These are phyloP conservation scores for Poliocrania exsul DNA, from an alignment of 2,797 vertebrate genomes.

Conservation along the genomic window DNA sequence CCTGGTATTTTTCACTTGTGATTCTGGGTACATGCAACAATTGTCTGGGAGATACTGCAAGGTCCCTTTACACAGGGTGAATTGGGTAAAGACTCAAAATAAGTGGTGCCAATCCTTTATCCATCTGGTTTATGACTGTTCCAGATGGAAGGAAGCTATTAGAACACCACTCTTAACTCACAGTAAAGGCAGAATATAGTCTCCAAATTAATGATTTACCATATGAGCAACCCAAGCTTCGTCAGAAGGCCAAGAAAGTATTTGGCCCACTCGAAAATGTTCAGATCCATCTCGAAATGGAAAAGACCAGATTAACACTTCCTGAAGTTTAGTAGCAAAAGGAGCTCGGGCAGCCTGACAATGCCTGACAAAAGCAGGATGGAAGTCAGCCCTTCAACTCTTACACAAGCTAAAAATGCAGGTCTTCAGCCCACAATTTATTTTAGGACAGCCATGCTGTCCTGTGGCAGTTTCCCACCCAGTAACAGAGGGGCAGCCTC, in stretches of 20 bases:
- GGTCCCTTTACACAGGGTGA: constrained; percentile 46
- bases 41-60: constrained; percentile 33
- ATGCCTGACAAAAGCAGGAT: constrained; percentile 1
- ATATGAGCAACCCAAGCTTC: constrained; percentile 50
- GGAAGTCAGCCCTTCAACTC: not conserved
- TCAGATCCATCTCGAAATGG: constrained; percentile 52
- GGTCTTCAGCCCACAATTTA: not conserved
- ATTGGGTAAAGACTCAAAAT: constrained; percentile 52
- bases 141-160: constrained; percentile 66
- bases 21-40: constrained; percentile 50
- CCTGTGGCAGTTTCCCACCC: not conserved
- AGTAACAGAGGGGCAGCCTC: not conserved
- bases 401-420: not conserved
- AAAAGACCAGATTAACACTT: constrained; percentile 64
- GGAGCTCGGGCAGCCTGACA: constrained; percentile 11
- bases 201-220: constrained; percentile 63
- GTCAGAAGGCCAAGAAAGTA: constrained; percentile 61
- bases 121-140: constrained; percentile 67
- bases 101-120: constrained; percentile 63
- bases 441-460: not conserved
- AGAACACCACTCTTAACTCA: constrained; percentile 60
- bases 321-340: constrained; percentile 56
- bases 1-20: not conserved
- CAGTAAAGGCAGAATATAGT: constrained; percentile 32
- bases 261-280: constrained; percentile 73